phyloP scores from a whole-genome alignment of 2,113 vertebrate genomes.

The Grallaria varia region DNA sequence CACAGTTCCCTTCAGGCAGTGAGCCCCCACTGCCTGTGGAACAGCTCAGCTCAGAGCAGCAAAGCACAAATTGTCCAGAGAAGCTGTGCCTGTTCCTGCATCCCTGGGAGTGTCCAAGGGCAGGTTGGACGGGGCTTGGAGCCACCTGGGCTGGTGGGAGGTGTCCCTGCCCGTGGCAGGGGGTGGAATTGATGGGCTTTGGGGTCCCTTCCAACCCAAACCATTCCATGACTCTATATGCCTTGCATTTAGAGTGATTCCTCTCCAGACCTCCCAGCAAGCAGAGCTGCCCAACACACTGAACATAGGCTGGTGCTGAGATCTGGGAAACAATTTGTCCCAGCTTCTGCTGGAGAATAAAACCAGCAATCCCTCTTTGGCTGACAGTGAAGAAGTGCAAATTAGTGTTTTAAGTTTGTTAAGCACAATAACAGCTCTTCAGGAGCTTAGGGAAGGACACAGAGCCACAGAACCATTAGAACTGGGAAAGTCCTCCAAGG shows the following conservation, averaged over 20 bases:
- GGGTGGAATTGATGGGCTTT: not conserved
- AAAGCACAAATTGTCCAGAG: not conserved
- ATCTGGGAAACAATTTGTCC: not conserved
- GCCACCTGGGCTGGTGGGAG: not conserved
- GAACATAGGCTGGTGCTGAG: not conserved
- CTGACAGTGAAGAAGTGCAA: not conserved
- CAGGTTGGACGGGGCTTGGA: not conserved
- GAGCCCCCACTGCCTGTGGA: not conserved
- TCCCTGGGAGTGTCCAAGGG: not conserved
- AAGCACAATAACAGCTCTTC: not conserved
- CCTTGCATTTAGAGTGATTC: not conserved
- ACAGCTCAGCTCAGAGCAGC: not conserved
- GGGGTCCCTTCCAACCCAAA: not conserved
- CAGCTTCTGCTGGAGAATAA: not conserved
- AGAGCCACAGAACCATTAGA: not conserved
- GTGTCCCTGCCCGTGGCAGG: not conserved
- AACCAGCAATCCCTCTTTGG: not conserved
- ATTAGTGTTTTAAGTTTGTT: rapidly evolving
- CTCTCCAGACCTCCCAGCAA: not conserved
- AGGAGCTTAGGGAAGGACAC: not conserved
- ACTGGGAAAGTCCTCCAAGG: not conserved
- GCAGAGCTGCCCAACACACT: not conserved
- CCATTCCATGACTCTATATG: not conserved
- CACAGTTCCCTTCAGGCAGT: not conserved
- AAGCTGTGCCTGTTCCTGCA: not conserved